Percentiles rank a stretch among this genome's conserved stretches.
phyloP scores from a whole-genome alignment of 2,888 invertebrate genomes.

The Brenthis daphne region DNA sequence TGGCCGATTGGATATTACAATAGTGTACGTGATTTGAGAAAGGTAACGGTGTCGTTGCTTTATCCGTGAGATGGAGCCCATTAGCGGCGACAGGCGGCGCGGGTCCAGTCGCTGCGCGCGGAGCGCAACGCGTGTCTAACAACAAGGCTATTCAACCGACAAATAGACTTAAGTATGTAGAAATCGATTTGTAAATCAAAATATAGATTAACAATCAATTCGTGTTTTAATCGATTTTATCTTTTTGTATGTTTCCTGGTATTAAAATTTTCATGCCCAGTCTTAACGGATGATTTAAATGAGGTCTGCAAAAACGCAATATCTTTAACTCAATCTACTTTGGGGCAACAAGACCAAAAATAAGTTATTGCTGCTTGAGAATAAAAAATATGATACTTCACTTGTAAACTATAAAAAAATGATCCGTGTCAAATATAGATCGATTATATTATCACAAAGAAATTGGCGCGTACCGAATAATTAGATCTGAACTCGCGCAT shows the following conservation, averaged over 20 bases:
- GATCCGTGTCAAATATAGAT: constrained; percentile 48
- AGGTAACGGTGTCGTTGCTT: constrained; percentile 81
- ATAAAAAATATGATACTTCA: constrained; percentile 45
- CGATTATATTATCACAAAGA: constrained; percentile 58
- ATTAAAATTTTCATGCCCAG: constrained; percentile 31
- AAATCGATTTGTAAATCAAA: constrained; percentile 58
- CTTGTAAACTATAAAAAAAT: constrained; percentile 45
- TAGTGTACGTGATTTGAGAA: constrained; percentile 82
- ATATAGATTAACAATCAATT: constrained; percentile 35
- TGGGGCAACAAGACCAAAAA: constrained; percentile 36
- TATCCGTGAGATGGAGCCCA: constrained; percentile 78
- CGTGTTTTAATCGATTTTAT: constrained; percentile 20
- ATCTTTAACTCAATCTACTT: constrained; percentile 39
- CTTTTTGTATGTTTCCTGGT: constrained; percentile 34
- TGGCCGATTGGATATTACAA: constrained; percentile 82
- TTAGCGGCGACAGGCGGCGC: constrained; percentile 51
- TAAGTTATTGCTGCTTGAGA: constrained; percentile 35
- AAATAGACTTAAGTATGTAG: constrained; percentile 46
- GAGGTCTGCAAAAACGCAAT: constrained; percentile 34
- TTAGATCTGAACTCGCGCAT: constrained; percentile 66
- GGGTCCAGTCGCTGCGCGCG: constrained; percentile 20
- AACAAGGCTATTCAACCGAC: constrained; percentile 42
- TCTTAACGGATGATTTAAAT: constrained; percentile 31
- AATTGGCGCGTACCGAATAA: constrained; percentile 59
- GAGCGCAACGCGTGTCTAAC: constrained; percentile 39